Evolutionary conservation across 2,888 invertebrate species (phyloP).

Genomic region (Axea sp.): DNA sequence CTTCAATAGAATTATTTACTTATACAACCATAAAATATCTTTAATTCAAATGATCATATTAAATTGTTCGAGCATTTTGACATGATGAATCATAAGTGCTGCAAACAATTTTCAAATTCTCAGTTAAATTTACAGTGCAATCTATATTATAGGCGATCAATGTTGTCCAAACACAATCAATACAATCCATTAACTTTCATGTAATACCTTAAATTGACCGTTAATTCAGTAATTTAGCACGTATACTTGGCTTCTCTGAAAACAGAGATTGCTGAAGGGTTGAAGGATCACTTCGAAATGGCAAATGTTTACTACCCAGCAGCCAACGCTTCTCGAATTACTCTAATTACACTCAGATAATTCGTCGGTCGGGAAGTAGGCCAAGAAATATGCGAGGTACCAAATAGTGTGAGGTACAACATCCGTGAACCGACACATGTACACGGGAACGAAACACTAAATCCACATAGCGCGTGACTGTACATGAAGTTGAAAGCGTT

Average conservation of each 20-base stretch:
- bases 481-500: constrained; percentile 49
- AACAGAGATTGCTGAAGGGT: constrained; percentile 51
- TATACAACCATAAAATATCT: no score
- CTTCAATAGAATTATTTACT: no score
- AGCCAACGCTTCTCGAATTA: constrained; percentile 65
- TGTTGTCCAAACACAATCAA: constrained; percentile 55
- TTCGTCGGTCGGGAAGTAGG: constrained; percentile 55
- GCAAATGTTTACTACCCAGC: constrained; percentile 68
- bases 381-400: constrained; percentile 58
- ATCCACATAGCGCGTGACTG: constrained; percentile 46
- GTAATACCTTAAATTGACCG: constrained; percentile 62
- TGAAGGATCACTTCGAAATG: constrained; percentile 61
- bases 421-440: constrained; percentile 17
- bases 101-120: constrained; percentile 16
- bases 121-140: constrained; percentile 24
- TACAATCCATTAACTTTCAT: constrained; percentile 56
- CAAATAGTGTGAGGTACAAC: constrained; percentile 17
- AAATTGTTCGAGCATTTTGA: neutral
- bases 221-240: constrained; percentile 53
- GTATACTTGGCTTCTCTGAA: constrained; percentile 36
- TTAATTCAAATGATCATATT: no score
- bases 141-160: constrained; percentile 42
- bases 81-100: neutral
- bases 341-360: constrained; percentile 65
- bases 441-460: constrained; percentile 26